A percentile compares a stretch with the other conserved stretches of the same genome.
Conservation (phyloP, 1,140 invertebrate species). For the Temnothorax curvispinosus region DNA sequence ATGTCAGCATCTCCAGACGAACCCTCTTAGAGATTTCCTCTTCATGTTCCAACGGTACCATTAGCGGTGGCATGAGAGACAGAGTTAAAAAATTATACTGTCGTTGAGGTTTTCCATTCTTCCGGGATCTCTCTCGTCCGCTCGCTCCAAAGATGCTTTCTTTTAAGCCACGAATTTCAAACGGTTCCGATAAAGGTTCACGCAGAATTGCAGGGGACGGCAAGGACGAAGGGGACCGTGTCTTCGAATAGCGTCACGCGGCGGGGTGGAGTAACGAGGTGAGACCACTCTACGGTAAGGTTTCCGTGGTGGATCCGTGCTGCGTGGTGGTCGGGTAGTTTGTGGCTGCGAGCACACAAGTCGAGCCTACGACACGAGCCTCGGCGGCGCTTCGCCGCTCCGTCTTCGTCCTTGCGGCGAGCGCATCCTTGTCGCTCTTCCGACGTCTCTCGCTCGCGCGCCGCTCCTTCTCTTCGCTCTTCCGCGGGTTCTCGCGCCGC, state of each 20-base stretch:
- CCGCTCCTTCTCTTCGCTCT: constrained; percentile 64
- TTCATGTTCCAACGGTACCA: constrained; percentile 8
- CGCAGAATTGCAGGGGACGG: neutral
- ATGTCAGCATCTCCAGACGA: constrained; percentile 1
- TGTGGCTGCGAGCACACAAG: constrained; percentile 80
- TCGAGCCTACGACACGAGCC: constrained; percentile 75
- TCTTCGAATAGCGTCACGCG: neutral
- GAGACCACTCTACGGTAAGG: constrained; percentile 37
- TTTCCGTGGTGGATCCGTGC: constrained; percentile 77
- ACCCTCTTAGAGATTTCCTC: constrained; percentile 4
- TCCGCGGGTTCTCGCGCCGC: constrained; percentile 3
- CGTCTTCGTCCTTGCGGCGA: constrained; percentile 69
- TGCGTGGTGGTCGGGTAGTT: constrained; percentile 83
- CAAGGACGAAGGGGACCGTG: neutral
- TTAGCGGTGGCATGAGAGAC: neutral
- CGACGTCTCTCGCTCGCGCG: constrained; percentile 24
- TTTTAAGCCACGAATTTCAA: neutral
- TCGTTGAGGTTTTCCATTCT: neutral
- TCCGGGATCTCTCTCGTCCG: neutral
- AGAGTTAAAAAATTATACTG: constrained; percentile 6
- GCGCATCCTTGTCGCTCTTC: constrained; percentile 61
- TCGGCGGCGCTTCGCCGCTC: constrained; percentile 64
- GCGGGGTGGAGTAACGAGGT: constrained; percentile 1
- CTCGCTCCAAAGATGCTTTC: neutral
- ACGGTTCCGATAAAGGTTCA: neutral